Evolutionary conservation across 2,797 vertebrate genomes (phyloP).

Genomic region (Potorous gilbertii): DNA sequence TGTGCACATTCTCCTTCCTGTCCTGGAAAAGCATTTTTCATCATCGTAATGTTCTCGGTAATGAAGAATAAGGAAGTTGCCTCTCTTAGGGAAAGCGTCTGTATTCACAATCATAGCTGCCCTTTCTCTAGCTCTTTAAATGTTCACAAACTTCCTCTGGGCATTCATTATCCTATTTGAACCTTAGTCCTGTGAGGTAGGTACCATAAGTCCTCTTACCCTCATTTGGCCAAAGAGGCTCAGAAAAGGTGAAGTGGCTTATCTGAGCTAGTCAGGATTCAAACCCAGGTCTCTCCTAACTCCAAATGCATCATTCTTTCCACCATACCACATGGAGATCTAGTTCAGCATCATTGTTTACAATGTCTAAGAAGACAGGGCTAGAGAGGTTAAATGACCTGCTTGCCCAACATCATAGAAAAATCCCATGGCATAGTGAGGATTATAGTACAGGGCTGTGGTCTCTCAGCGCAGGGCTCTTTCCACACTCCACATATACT

Average conservation of each 20-base stretch:
- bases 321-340: neutral
- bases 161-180: neutral
- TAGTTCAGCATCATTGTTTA: neutral
- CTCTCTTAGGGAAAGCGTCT: neutral
- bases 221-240: neutral
- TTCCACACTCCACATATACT: neutral
- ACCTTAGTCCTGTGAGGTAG: neutral
- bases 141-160: neutral
- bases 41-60: neutral
- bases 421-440: neutral
- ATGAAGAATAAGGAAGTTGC: constrained; percentile 6
- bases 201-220: neutral
- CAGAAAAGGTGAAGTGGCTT: neutral
- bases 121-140: neutral
- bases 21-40: neutral
- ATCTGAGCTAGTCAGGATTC: neutral
- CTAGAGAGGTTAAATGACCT: neutral
- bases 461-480: neutral
- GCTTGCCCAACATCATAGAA: neutral
- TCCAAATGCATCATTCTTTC: neutral
- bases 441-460: neutral
- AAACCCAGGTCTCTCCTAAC: neutral
- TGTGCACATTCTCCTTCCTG: neutral
- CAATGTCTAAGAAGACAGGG: neutral
- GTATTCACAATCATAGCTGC: neutral